Percentiles rank a stretch among this genome's conserved stretches.
These are phyloP conservation scores for Hoplodrina ambigua DNA, from an alignment of 2,888 invertebrate genomes.

Conservation along the genomic window DNA sequence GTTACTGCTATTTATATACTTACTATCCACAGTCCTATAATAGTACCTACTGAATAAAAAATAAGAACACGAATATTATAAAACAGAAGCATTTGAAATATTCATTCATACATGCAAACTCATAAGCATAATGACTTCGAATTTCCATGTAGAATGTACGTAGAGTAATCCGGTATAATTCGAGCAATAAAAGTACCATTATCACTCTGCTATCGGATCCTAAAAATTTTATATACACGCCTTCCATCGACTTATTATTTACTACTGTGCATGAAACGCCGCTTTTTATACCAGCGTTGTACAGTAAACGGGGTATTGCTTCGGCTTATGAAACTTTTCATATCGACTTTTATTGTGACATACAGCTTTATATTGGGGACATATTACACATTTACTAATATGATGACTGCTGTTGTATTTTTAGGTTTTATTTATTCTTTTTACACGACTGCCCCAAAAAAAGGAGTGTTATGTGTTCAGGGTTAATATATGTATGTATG, in stretches of 20 bases:
- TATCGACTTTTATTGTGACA: slow-evolving; percentile 73
- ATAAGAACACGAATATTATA: slow-evolving; percentile 25
- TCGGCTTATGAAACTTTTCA: slow-evolving; percentile 76
- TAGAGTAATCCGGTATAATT: slow-evolving; percentile 61
- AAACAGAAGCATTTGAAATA: slow-evolving; percentile 52
- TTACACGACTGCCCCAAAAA: no score
- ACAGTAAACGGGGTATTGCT: slow-evolving; percentile 71
- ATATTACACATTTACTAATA: slow-evolving; percentile 54
- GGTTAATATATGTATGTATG: no score
- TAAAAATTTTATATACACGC: slow-evolving; percentile 52
- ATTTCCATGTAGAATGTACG: slow-evolving; percentile 62
- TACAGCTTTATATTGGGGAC: slow-evolving; percentile 65
- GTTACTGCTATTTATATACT: not conserved
- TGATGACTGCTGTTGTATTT: slow-evolving; percentile 31
- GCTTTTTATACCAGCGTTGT: slow-evolving; percentile 67
- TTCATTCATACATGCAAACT: slow-evolving; percentile 55
- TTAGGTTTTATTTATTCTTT: slow-evolving; percentile 36
- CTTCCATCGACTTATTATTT: slow-evolving; percentile 68
- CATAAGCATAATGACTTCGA: slow-evolving; percentile 63
- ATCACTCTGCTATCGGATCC: slow-evolving; percentile 60
- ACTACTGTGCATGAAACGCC: slow-evolving; percentile 60
- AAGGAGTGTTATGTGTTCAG: slow-evolving; percentile 7
- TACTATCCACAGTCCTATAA: not conserved
- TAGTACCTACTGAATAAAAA: not conserved
- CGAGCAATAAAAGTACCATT: slow-evolving; percentile 63